phyloP scores from a whole-genome alignment of 2,888 invertebrate genomes.

The Neoaliturus tenellus region DNA sequence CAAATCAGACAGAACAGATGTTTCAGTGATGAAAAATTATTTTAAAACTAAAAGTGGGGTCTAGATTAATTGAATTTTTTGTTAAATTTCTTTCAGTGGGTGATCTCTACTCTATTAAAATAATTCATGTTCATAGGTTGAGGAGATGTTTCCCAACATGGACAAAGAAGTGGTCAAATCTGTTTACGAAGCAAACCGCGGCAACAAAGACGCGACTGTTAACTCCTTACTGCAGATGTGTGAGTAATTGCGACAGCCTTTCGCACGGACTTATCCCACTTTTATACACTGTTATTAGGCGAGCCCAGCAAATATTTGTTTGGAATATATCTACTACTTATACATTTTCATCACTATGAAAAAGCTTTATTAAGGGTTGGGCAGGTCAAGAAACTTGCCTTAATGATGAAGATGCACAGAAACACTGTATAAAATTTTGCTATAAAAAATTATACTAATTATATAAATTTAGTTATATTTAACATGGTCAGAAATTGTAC shows the following conservation, averaged over 20 bases:
- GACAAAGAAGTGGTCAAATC: slow-evolving; percentile 95
- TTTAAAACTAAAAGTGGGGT: too few relatives aligned
- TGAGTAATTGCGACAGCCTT: slow-evolving; percentile 73
- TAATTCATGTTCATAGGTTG: slow-evolving; percentile 83
- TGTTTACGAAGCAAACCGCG: slow-evolving; percentile 91
- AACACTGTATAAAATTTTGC: too few relatives aligned
- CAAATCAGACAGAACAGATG: too few relatives aligned
- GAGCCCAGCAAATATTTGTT: not conserved
- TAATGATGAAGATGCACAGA: too few relatives aligned
- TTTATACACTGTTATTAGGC: slow-evolving; percentile 18
- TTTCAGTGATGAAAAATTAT: too few relatives aligned
- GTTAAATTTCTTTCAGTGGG: too few relatives aligned
- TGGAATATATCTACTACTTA: not conserved
- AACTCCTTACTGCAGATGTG: slow-evolving; percentile 94
- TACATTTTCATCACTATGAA: not conserved
- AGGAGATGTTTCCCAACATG: slow-evolving; percentile 98
- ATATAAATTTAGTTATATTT: too few relatives aligned
- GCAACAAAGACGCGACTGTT: slow-evolving; percentile 93
- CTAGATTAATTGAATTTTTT: too few relatives aligned
- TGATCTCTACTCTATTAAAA: too few relatives aligned
- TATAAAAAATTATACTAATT: too few relatives aligned
- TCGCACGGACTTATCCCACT: not conserved
- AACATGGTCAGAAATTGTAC: too few relatives aligned
- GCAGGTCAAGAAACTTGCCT: not conserved
- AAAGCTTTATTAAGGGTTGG: not conserved